Base-by-base conservation (phyloP, 2,113 vertebrate species). In the Tympanuchus pallidicinctus region DNA sequence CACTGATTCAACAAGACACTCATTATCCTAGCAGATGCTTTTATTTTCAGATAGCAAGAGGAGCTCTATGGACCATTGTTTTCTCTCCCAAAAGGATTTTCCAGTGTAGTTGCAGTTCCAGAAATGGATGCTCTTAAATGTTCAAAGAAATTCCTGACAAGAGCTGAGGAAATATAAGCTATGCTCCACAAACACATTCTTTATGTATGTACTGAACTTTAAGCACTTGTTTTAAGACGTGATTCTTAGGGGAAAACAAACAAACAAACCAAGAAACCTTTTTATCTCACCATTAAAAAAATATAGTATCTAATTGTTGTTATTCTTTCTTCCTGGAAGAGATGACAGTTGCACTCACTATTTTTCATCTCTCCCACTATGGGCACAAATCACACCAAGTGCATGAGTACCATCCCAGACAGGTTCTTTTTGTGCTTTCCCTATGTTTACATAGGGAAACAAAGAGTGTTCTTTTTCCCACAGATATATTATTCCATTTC, bases 11-110 rank as follows among this genome's bases (percentile, higher is more conserved):
- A 95, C 81, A 87, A 70, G 74, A 82, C 63, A 67, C 40, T 95
- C 64, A 66, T 95, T 94, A 82, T 82, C 57, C 78, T 91, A 76
- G 64, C 63, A 94, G 67, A 91, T 90, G 71, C 67, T 93, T 93
- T 91, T 95, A 91, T 94, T 95, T 91, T 92, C 75, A 77, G 61
- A 47, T 65, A 71, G 54, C 40, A 78, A 63, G 45, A 86, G 24
- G 12, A 92, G 65, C 4, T 7, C 91, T 93, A 71, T 83, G 56
- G 81, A 71, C 56, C 34, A 78, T 34, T 92, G 71, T 87, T 95
- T 86, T 57, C 78, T 59, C 59, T 91, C 89, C 85, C 70, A 56
- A 76, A 88, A 94, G 69, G 80, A 65, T 77, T 91, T 95, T 81
- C 38, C 48, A 65, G 10, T 50, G 27, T 83, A 66, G 22, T 69